Base-by-base conservation (phyloP, 1,140 invertebrate genomes). In the Bombus picipes region DNA sequence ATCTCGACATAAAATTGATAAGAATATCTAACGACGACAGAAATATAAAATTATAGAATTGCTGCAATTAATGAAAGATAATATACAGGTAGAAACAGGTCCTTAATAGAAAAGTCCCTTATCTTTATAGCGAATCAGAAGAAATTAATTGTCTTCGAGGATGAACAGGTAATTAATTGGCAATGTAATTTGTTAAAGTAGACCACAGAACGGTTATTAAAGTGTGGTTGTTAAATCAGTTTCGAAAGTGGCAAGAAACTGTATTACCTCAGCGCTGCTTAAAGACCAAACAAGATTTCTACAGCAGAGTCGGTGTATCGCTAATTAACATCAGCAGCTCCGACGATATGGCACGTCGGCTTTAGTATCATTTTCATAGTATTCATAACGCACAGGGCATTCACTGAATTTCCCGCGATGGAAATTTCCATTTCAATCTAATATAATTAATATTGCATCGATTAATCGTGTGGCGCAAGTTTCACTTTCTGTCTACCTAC, bases 201-300 rank as follows among this genome's bases (percentile, higher is more conserved):
- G 68, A 34, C 37, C 18, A 57, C 43, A 43, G 37, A 59, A 68
- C 12, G 65, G 65, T 70, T 84, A 79, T 78, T 84, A 71, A 78
- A 84, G 75, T 37, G 75, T 41, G 68, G 75, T 71, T 78, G 47
- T 77, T 78, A 79, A 78, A 84, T 84, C 75, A 79, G 66, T 84
- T 84, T 70, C 15, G 66, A 84, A 79, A 79, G 82, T 59, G 18
- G 34, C 32, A 41, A 34, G 65, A 32, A 70, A 53, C 59, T n/a
- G 32, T 39, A 66, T 43, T 70, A 39, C 43, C 75, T 28, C 53
- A 66, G 82, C 9, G 13, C 34, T 10, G 8, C 47, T 76, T 80
- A 68, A 68, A 87, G 85, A 65, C 91, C 90, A 91, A 92, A 91
- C 53, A 81, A 81, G 89, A 87, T 87, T 89, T 62, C 83, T 81